Evolutionary conservation across 2,888 invertebrate species (phyloP), one percentile per base, ranked within the genome.

Genomic region (Clepsis dumicolana): DNA sequence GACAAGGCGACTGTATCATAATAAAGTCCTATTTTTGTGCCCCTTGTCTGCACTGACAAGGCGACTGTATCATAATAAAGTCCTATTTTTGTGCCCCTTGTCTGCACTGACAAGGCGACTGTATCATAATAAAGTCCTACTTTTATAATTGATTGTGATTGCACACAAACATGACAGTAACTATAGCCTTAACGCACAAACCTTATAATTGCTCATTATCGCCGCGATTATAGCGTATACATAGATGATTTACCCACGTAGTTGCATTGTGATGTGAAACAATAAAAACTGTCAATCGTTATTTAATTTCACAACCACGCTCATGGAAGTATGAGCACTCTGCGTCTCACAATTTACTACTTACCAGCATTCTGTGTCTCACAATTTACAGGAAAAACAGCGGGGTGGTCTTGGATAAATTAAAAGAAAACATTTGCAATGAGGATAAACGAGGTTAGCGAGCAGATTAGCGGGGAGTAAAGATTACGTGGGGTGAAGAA

Each of bases 361-460:
- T n/a, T 1, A 56, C 2, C 14, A 41, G 38, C 14, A 38, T 16
- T 29, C 50, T 65, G 27, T 32, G 38, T 60, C n/a, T 18, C 44
- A 35, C 35, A 56, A 67, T 63, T 63, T 63, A 27, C 48, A 50
- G 50, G 18, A 57, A 57, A 67, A 67, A 67, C 62, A 67, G 38
- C 48, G 38, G 50, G 27, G 48, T 48, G 56, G 38, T 67, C 29
- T 61, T 10, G 56, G 62, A n/a, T n/a, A 57, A 67, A 67, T 67
- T 67, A 63, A 67, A 67, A n/a, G 62, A 67, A 62, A 67, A 67
- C 62, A 67, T 62, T 67, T 66, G 21, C 66, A 38, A 27, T 62
- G 48, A n/a, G 44, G 25, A 44, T 24, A 4, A n/a, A 41, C 16
- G 24, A 5, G 41, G 44, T 10, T 16, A 27, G 27, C 21, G n/a